A percentile compares a stretch with the other conserved stretches of the same genome.
These are phyloP conservation scores for Gonatopus flavifemur DNA, from an alignment of 1,140 invertebrate genomes.

Conservation along the genomic window DNA sequence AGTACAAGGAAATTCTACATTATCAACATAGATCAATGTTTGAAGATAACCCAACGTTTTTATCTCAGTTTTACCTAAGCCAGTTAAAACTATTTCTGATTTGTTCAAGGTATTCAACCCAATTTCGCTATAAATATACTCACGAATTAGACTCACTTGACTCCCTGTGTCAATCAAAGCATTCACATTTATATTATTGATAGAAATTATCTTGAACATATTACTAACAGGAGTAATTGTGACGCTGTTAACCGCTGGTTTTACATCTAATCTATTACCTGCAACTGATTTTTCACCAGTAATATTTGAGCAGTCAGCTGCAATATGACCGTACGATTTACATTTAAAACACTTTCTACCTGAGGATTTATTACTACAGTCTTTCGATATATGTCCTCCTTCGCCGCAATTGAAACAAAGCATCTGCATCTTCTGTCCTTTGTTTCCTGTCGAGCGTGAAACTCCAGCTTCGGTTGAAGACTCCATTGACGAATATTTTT, in stretches of 20 bases:
- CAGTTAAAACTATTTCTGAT: not conserved
- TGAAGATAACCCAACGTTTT: not conserved
- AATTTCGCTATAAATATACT: not conserved
- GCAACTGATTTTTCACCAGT: not conserved
- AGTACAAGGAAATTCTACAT: not conserved
- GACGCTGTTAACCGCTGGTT: no score
- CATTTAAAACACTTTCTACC: slow-evolving; percentile 16
- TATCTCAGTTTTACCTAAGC: not conserved
- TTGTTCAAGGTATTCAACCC: not conserved
- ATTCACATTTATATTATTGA: not conserved
- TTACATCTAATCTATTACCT: not conserved
- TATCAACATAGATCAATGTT: not conserved
- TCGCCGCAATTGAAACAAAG: slow-evolving; percentile 13
- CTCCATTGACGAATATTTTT: not conserved
- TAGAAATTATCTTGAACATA: not conserved
- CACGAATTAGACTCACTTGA: slow-evolving; percentile 2
- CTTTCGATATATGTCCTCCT: not conserved
- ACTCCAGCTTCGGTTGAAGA: not conserved
- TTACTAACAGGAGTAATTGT: no score
- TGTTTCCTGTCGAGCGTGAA: no score
- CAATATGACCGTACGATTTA: slow-evolving; percentile 5
- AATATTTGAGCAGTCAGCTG: slow-evolving; percentile 1
- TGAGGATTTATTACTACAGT: slow-evolving; percentile 1
- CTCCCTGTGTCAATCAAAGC: slow-evolving; percentile 9
- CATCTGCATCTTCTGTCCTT: no score